Conservation (phyloP, 2,888 invertebrate species). For the Drosophila peninsularis region DNA sequence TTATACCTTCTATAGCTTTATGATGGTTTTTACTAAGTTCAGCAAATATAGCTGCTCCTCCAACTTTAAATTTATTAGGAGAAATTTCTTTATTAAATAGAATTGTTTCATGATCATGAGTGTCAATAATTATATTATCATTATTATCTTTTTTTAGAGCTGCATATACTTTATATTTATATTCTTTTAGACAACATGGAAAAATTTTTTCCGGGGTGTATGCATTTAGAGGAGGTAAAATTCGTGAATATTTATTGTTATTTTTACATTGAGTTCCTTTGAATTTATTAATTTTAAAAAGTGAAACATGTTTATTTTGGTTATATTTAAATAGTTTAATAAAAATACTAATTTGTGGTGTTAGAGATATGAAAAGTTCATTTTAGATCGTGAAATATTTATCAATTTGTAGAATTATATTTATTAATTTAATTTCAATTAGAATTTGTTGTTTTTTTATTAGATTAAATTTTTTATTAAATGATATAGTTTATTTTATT, state of each 20-base stretch:
- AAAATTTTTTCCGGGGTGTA: conserved; percentile 85
- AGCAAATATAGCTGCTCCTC: not conserved
- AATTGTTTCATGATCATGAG: not conserved
- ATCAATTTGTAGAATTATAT: conserved; percentile 86
- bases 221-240: conserved; percentile 85
- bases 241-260: conserved; percentile 87
- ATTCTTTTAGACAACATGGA: conserved; percentile 86
- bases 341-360: conserved; percentile 89
- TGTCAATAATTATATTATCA: not conserved
- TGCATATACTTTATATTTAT: not conserved
- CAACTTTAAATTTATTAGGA: not conserved
- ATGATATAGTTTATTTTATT: conserved; percentile 85
- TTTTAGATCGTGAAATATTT: conserved; percentile 86
- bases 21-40: not conserved
- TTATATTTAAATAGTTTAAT: conserved; percentile 87
- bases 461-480: conserved; percentile 85
- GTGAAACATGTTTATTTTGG: conserved; percentile 86
- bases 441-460: conserved; percentile 83
- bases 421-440: conserved; percentile 85
- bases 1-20: not conserved
- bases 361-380: conserved; percentile 86
- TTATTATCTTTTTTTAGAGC: not conserved
- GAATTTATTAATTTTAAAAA: conserved; percentile 87
- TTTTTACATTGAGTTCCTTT: conserved; percentile 88
- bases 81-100: conserved; percentile 4